A percentile compares a stretch with the other conserved stretches of the same genome.
Conservation (phyloP, 2,888 invertebrate genomes). For the Opisthograptis luteolata region DNA sequence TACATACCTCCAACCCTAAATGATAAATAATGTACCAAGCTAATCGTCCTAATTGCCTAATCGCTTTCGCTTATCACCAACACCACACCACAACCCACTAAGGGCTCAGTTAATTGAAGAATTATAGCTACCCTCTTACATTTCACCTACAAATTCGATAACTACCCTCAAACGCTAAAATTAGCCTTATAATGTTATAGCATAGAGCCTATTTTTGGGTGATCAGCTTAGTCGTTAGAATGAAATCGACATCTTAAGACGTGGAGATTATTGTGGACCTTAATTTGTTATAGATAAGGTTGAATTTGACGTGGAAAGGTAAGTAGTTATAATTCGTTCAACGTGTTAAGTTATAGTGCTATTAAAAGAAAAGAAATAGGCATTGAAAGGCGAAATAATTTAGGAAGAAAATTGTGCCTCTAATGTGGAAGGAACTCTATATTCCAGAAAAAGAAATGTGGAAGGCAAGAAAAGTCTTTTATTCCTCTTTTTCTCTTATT, state of each 20-base stretch:
- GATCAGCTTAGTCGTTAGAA: conserved; percentile 8
- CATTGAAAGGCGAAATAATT: conserved; percentile 19
- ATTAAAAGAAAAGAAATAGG: conserved; percentile 25
- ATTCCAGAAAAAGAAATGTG: neutral
- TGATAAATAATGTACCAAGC: neutral
- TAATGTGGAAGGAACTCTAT: conserved; percentile 3
- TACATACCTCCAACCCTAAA: neutral
- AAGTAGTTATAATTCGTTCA: conserved; percentile 5
- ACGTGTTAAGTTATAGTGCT: conserved; percentile 24
- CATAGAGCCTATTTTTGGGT: conserved; percentile 29
- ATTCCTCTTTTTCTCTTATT: no score
- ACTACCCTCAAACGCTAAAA: conserved; percentile 41
- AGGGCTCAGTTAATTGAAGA: conserved; percentile 66
- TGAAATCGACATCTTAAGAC: conserved; percentile 8
- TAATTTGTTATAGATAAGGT: neutral
- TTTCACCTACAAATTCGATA: conserved; percentile 52
- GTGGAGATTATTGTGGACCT: neutral
- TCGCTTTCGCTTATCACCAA: conserved; percentile 30
- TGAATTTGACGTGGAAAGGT: neutral
- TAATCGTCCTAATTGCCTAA: neutral
- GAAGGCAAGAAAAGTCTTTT: no score
- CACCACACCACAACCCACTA: conserved; percentile 36
- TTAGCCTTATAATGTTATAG: conserved; percentile 35
- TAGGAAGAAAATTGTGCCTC: conserved; percentile 5
- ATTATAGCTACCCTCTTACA: conserved; percentile 64